Base-by-base conservation (phyloP, 2,113 vertebrate genomes). In the Elephas maximus region DNA sequence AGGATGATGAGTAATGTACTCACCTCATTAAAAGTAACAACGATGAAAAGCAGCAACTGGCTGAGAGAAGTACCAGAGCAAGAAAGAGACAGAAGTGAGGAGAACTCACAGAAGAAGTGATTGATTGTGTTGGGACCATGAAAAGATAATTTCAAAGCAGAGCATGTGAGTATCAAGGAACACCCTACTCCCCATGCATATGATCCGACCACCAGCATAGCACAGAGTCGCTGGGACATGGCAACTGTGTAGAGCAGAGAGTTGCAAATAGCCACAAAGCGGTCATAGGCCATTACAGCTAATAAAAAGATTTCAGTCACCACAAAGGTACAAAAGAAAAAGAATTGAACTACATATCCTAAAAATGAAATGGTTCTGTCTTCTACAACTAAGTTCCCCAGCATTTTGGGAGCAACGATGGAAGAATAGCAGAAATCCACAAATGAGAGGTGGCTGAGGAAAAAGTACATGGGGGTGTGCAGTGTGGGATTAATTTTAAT, bases 51-150 rank as follows among this genome's bases (percentile, higher is more conserved):
- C 20, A 97, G 62, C 14, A 93, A n/a, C 21, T 90, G 90, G 41
- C n/a, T 97, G 26, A 95, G 26, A 23, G 28, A 63, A 6, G 87
- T 95, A 30, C 98, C 94, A 74, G 97, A 98, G 37, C 85, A 97
- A 26, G 97, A 97, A 21, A 98, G 89, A 15, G 96, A 89, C 0
- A 98, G 89, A 30, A 98, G 71, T 2, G 97, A 87, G 17, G 95
- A 94, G 11, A 97, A 92, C 60, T 98, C 98, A 86, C 98, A 98
- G 76, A 97, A 98, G n/a, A 97, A 97, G 44, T 98, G 95, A 71
- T 97, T 84, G 17, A 98, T 94, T 21, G 6, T 88, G 91, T 97
- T 97, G 69, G 92, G 81, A 5, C 91, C 91, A 69, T 44, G 57
- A 83, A 97, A 98, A 6, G 93, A 94, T 24, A 98, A 92, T 14